Evolutionary conservation across 2,888 invertebrate genomes (phyloP), one percentile per base, ranked within the genome.

Genomic region (Spatulosminthurus flaviceps): DNA sequence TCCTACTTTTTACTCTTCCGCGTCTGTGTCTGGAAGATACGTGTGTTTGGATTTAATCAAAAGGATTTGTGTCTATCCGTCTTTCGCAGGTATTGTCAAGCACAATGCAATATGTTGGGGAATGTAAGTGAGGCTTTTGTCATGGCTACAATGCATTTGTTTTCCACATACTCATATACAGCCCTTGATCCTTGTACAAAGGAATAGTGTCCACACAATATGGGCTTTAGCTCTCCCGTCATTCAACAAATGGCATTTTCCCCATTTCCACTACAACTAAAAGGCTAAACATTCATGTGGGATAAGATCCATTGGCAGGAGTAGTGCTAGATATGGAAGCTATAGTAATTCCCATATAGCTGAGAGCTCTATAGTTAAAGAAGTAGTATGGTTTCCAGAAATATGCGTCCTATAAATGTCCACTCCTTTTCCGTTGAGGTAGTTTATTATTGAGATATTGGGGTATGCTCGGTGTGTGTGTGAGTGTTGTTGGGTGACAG

Each of bases 41-140:
- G 72, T 61, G 60, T 28, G 28, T 75, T 64, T 43, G 76, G 67
- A 76, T 76, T 76, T 69, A 76, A 76, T 76, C 43, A 67, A 76
- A 67, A 67, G 76, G 76, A 76, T 76, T 76, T 67, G 66, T 67
- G n/a, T 67, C 66, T 70, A 29, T 41, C 41, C 70, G 21, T 70
- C 66, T 19, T 64, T 26, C 13, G 64, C 28, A 61, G 73, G 73
- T 73, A 73, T 73, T 73, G 60, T 51, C 26, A n/a, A 51, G n/a
- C 51, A 51, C 51, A 51, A 51, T 51, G 16, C 51, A 51, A 51
- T 51, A 51, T 51, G 51, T 51, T 51, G 16, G n/a, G n/a, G 4
- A 2, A 19, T 51, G 51, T 51, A 51, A 51, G 51, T 51, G 51
- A 51, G 51, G 51, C n/a, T 51, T 51, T 5, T 51, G n/a, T 51